phyloP scores from a whole-genome alignment of 2,113 vertebrate genomes.

The Rhombomys opimus region DNA sequence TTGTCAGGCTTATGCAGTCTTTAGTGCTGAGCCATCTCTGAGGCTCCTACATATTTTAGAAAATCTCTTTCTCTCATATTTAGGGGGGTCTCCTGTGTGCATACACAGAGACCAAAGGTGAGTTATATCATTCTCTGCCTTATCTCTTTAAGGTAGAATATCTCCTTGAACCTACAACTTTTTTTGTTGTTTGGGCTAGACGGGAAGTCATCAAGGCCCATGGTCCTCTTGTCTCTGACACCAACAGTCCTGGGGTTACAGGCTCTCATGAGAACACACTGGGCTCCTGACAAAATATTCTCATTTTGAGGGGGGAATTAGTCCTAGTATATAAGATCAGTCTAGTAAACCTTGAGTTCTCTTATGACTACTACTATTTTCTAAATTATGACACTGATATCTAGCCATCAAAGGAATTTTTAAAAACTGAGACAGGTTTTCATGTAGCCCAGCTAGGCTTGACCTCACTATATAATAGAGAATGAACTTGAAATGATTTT shows the following conservation, averaged over 20 bases:
- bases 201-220: neutral
- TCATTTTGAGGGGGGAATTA: slow-evolving; percentile 33
- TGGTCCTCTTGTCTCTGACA: neutral
- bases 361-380: neutral
- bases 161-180: neutral
- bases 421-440: neutral
- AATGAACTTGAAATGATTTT: neutral
- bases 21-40: neutral
- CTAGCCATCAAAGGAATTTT: neutral
- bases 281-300: neutral
- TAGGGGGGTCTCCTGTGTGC: neutral
- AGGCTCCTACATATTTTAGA: neutral
- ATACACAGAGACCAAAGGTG: neutral
- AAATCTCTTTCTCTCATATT: neutral
- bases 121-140: neutral
- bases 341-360: slow-evolving; percentile 23
- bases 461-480: neutral
- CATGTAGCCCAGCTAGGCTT: neutral
- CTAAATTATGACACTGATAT: slow-evolving; percentile 7
- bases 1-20: neutral
- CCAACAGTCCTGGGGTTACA: neutral
- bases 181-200: neutral
- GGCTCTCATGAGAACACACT: neutral
- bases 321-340: slow-evolving; percentile 10
- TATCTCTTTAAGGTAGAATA: neutral